A percentile compares a stretch with the other conserved stretches of the same genome.
phyloP scores from a whole-genome alignment of 2,888 invertebrate species.

The Catocala sponsa region DNA sequence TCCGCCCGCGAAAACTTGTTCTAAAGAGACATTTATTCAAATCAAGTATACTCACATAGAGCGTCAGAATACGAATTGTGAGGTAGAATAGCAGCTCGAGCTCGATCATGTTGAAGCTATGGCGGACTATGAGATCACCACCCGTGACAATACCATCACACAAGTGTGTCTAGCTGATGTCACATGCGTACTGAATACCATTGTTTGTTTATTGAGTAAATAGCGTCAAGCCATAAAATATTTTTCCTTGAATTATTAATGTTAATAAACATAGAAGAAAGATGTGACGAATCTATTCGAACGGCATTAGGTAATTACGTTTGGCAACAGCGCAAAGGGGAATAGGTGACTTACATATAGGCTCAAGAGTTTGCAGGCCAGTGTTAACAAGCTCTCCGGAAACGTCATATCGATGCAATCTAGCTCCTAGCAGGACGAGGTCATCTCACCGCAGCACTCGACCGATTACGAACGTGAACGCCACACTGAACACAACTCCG shows the following conservation, averaged over 20 bases:
- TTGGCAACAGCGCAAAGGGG: slow-evolving; percentile 12
- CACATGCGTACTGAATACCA: slow-evolving; percentile 55
- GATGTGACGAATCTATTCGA: slow-evolving; percentile 5
- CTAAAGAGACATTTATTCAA: slow-evolving; percentile 26
- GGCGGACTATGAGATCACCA: slow-evolving; percentile 60
- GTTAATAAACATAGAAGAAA: slow-evolving; percentile 4
- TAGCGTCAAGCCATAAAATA: slow-evolving; percentile 2
- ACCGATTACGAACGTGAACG: slow-evolving; percentile 35
- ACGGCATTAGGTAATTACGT: background rate
- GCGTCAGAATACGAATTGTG: slow-evolving; percentile 51
- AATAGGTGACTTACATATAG: slow-evolving; percentile 61
- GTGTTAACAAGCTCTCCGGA: slow-evolving; percentile 64
- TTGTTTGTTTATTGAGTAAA: slow-evolving; percentile 7
- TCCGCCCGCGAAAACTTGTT: slow-evolving; percentile 31
- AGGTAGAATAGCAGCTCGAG: slow-evolving; percentile 53
- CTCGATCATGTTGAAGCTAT: slow-evolving; percentile 35
- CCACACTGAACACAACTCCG: slow-evolving; percentile 43
- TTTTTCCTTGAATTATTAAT: slow-evolving; percentile 9
- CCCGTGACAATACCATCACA: slow-evolving; percentile 55
- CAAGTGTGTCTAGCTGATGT: slow-evolving; percentile 67
- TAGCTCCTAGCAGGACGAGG: slow-evolving; percentile 61
- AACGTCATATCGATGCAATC: slow-evolving; percentile 62
- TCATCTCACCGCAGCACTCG: slow-evolving; percentile 59
- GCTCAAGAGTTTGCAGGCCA: slow-evolving; percentile 58
- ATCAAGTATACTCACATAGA: slow-evolving; percentile 56